Conservation (phyloP, 2,888 invertebrate genomes). For the Pachymerium ferrugineum region DNA sequence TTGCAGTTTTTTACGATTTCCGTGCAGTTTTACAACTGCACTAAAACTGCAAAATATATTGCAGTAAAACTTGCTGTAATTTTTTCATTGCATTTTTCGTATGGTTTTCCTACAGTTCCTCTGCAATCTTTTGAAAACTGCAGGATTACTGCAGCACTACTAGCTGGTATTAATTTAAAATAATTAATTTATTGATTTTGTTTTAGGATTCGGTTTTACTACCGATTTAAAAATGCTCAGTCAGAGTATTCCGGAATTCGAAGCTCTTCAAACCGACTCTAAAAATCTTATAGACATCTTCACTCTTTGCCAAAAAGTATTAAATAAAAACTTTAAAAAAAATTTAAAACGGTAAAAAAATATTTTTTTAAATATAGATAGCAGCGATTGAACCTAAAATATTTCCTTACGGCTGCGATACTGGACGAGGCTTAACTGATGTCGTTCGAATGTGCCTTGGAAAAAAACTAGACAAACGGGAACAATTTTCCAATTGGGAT, state of each 20-base stretch:
- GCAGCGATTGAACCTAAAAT: neutral
- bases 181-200: too few relatives aligned
- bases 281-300: constrained; percentile 37
- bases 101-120: too few relatives aligned
- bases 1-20: too few relatives aligned
- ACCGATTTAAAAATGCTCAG: constrained; percentile 60
- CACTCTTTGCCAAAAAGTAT: neutral
- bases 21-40: too few relatives aligned
- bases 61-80: neutral
- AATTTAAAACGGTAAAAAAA: constrained; percentile 34
- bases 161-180: too few relatives aligned
- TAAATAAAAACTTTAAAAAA: too few relatives aligned
- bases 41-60: too few relatives aligned
- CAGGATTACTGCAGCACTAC: too few relatives aligned
- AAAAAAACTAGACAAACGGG: constrained; percentile 70
- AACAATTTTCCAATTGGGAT: constrained; percentile 89
- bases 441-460: constrained; percentile 72
- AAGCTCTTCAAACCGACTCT: constrained; percentile 45
- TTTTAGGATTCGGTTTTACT: constrained; percentile 58
- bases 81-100: neutral
- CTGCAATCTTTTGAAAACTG: too few relatives aligned
- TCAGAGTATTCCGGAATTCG: constrained; percentile 54
- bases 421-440: constrained; percentile 59
- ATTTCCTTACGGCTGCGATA: constrained; percentile 39
- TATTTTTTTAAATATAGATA: constrained; percentile 36